Evolutionary conservation across 1,140 invertebrate genomes (phyloP), one percentile per base, ranked within the genome.

Genomic region (Scaptomyza hsui): DNA sequence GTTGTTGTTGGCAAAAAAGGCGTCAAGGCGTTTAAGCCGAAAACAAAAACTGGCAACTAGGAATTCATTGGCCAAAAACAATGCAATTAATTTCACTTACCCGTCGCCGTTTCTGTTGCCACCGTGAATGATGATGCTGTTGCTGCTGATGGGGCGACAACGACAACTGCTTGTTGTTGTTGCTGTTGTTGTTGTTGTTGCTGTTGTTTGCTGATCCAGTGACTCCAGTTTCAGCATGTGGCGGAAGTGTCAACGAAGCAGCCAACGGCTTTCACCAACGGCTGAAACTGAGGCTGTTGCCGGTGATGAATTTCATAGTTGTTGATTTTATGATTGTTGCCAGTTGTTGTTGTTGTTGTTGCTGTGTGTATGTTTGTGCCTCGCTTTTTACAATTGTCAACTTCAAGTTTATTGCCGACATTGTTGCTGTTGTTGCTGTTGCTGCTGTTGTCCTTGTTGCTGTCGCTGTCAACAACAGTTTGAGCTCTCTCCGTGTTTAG

Each of bases 31-130:
- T 78, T 86, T 88, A 86, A 81, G 74, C 77, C 75, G 78, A 85
- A 89, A 80, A 82, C 86, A 89, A 88, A 88, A 90, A 85, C 75
- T 74, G 78, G 74, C 77, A 82, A 89, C 80, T 79, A 88, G 77
- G 78, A 89, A 90, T 89, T 90, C 78, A 89, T 88, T 89, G 72
- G 78, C 78, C 85, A 83, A 90, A 89, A 90, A 89, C 89, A 90
- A 90, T 90, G 89, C 89, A 90, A 90, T 90, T 90, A 90, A 90
- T 90, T 90, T 90, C 89, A 90, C 89, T 90, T 90, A 90, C 89
- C 73, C 83, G 78, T 78, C 72, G 75, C 77, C 72, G 73, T n/a
- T n/a, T n/a, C n/a, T n/a, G n/a, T 75, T 79, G 62, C 55, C 24
- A 53, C 56, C 42, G 73, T 68, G 61, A 63, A 71, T 74, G 71